Base-by-base conservation (phyloP, 1,140 invertebrate genomes). In the Drosophila sturtevanti region DNA sequence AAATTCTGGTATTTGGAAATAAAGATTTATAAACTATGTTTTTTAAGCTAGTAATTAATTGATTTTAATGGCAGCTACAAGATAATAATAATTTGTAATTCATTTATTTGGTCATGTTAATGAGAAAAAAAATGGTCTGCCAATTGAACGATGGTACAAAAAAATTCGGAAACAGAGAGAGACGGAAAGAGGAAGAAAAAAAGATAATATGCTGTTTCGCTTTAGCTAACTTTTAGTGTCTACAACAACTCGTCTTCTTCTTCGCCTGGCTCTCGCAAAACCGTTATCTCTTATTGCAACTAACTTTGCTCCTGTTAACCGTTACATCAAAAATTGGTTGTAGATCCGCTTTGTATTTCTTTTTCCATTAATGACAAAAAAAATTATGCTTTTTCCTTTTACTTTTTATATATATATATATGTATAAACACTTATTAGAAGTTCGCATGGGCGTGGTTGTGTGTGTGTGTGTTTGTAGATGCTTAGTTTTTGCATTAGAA, bases 401-500 rank as follows among this genome's bases (percentile, higher is more conserved):
- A 62, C 35, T 38, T 44, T 24, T 61, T 65, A 66, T 73, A 51
- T 71, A 44, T 74, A 54, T 62, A 55, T 77, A 70, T 84, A 80
- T 84, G 77, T 86, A 81, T 86, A 86, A 86, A 86, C 82, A 86
- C 78, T 87, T 87, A 87, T 79, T 70, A 86, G 82, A 86, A 86
- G 81, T 85, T 59, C 73, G 86, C 70, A 22, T 84, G 67, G 72
- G 41, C 84, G 64, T 72, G 55, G 72, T 56, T 56, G 73, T 79
- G 63, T 71, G 77, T 75, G 56, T 72, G 63, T 66, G 55, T 66
- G 52, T 61, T 48, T 73, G 48, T 64, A 34, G 68, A 61, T 64
- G 72, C 44, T 86, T 68, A 52, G 59, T 35, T 44, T 75, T 68
- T 21, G 62, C 34, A 6, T 44, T 75, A 44, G 63, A 62, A 54